phyloP scores from a whole-genome alignment of 35 echinoderm and acorn worm genomes.

The Patiria miniata region DNA sequence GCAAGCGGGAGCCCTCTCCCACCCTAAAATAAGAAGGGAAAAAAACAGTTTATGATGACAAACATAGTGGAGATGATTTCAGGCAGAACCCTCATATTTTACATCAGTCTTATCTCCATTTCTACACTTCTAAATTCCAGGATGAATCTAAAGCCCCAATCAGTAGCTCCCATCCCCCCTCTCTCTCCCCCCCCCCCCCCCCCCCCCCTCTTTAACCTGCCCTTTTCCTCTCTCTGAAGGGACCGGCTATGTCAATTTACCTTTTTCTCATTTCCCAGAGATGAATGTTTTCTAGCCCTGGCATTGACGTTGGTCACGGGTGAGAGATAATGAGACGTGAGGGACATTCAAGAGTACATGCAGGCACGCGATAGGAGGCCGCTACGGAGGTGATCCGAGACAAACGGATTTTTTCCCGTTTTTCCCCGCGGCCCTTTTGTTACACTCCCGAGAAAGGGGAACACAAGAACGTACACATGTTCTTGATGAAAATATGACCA shows the following conservation, averaged over 20 bases:
- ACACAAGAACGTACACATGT: no score
- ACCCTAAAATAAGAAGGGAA: no score
- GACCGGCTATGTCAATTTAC: slow-evolving; percentile 9
- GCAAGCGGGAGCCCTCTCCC: no score
- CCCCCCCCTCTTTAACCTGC: background rate
- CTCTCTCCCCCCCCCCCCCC: background rate
- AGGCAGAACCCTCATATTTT: no score
- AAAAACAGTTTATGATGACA: no score
- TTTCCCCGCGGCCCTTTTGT: no score
- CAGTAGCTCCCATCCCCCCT: background rate
- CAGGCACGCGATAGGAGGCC: background rate
- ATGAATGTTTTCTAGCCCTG: background rate
- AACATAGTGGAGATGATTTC: no score
- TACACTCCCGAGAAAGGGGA: no score
- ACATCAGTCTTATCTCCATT: background rate
- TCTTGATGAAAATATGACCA: no score
- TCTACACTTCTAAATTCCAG: background rate
- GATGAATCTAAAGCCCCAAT: background rate
- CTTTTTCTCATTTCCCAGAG: background rate
- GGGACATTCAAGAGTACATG: background rate
- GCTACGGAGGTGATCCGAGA: background rate
- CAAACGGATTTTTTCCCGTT: background rate
- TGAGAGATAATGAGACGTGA: slow-evolving; percentile 2
- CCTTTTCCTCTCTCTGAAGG: background rate
- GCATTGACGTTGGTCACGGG: background rate